phyloP scores from a whole-genome alignment of 2,797 vertebrate genomes.

The Molossus molossus region DNA sequence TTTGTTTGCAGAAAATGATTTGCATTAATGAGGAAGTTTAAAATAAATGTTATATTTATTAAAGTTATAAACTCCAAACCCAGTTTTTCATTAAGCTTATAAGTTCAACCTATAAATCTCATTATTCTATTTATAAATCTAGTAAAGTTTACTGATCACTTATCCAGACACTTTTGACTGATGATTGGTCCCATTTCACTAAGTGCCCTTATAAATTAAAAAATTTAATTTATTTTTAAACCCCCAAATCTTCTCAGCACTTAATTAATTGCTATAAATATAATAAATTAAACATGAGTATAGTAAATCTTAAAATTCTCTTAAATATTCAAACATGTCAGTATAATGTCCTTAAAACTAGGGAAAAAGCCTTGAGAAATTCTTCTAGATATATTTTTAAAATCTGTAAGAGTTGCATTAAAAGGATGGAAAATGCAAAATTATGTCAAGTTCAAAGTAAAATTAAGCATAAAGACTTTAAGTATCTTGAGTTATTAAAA shows the following conservation, averaged over 20 bases:
- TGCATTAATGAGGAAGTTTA: background rate
- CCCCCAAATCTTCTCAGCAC: background rate
- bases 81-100: constrained; percentile 33
- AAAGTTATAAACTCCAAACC: constrained; percentile 5
- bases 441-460: constrained; percentile 21
- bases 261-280: background rate
- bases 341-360: constrained; percentile 32
- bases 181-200: constrained; percentile 2
- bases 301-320: background rate
- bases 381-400: background rate
- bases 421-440: background rate
- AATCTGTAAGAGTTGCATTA: background rate
- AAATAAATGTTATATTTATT: constrained; percentile 7
- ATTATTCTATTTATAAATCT: constrained; percentile 11
- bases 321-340: constrained; percentile 28
- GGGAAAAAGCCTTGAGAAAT: constrained; percentile 25
- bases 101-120: constrained; percentile 14
- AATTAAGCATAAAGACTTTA: constrained; percentile 18
- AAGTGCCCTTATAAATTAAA: constrained; percentile 47
- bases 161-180: background rate
- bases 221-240: constrained; percentile 16
- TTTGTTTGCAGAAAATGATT: background rate
- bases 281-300: constrained; percentile 40
- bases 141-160: constrained; percentile 39
- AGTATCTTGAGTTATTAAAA: constrained; percentile 33